Evolutionary conservation across 2,113 vertebrate genomes (phyloP), one percentile per base, ranked within the genome.

Genomic region (Mellivora capensis): DNA sequence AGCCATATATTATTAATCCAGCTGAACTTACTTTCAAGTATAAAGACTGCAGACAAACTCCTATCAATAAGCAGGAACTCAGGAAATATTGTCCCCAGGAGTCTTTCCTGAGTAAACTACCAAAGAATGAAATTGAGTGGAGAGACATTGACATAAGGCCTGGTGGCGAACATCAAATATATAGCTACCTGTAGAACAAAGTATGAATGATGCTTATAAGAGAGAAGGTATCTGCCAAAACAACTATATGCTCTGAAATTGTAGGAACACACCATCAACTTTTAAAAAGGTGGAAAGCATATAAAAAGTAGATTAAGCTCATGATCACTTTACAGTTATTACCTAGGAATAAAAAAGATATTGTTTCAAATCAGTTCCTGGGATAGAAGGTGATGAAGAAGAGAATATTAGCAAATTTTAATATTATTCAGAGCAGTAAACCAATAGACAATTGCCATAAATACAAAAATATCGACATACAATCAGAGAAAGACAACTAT

Each of bases 61-160:
- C 87, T 90, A n/a, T 93, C 96, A 85, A 90, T 85, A 96, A 85
- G 71, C 71, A 85, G 20, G 76, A 95, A 82, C 39, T 96, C 90
- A 88, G 87, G 39, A 97, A 95, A 97, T 97, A 98, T 34, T 90
- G 92, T 59, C 93, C 98, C 94, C 81, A 54, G 72, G 97, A 96
- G 95, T 49, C 84, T 96, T 91, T 81, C 44, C 64, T 57, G 42
- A 79, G 7, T 94, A 87, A 98, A 93, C 62, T 80, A 82, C 25
- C 17, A 57, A 95, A 90, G 84, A 94, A 79, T 79, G 82, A 93
- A 96, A 92, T 82, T 90, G 84, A 97, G 61, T 77, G 1, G 42
- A 59, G 12, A 95, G 84, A 86, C 93, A 52, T 12, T 97, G 94
- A 97, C 34, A 71, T 76, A 94, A 69, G 62, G 64, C 64, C 92